Conservation (phyloP, 2,888 invertebrate species). For the Tipula unca region DNA sequence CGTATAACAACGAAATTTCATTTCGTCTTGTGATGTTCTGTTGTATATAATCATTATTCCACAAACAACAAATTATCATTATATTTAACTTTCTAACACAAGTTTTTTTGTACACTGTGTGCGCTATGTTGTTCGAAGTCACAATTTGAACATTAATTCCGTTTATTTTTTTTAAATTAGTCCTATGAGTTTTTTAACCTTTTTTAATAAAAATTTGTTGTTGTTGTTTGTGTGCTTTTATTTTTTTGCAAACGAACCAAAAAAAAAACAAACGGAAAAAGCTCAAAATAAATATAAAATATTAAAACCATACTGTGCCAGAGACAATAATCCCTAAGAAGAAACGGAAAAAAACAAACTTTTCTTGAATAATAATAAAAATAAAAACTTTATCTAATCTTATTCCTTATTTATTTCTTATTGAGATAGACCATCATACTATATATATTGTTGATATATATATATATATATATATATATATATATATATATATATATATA, state of each 20-base stretch:
- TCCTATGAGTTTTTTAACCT: constrained; percentile 8
- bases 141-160: constrained; percentile 8
- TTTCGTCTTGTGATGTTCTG: background rate
- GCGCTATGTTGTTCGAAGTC: background rate
- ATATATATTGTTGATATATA: no score
- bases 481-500: no score
- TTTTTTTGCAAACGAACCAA: background rate
- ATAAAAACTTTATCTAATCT: constrained; percentile 8
- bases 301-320: constrained; percentile 9
- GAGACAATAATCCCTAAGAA: background rate
- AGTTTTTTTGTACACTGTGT: background rate
- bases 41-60: background rate
- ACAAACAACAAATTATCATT: constrained; percentile 4
- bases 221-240: background rate
- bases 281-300: background rate
- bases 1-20: background rate
- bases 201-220: background rate
- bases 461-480: no score
- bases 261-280: background rate
- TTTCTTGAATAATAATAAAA: constrained; percentile 14
- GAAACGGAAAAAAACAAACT: background rate
- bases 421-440: constrained; percentile 14
- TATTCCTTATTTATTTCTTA: background rate
- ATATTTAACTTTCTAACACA: constrained; percentile 8
- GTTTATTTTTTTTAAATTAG: background rate